phyloP scores from a whole-genome alignment of 2,888 invertebrate genomes.

The Drosophila maculinotata region DNA sequence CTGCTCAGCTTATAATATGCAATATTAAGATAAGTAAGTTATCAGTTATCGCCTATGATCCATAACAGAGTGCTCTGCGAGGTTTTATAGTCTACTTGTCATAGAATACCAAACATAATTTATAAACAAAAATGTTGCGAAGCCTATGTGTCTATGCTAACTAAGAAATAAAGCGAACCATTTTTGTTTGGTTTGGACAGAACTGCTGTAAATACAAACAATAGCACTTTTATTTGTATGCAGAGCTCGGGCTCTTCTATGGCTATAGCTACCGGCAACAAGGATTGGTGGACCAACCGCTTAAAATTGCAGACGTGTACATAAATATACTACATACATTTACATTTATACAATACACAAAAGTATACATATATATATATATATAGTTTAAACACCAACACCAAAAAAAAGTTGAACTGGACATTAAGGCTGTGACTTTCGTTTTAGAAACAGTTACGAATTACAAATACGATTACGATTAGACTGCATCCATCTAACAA shows the following conservation, averaged over 20 bases:
- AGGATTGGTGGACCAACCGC: constrained; percentile 3
- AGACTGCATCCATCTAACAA: constrained; percentile 41
- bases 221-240: constrained; percentile 53
- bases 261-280: constrained; percentile 47
- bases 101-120: too few species aligned
- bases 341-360: constrained; percentile 66
- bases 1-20: too few species aligned
- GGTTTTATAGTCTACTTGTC: too few species aligned
- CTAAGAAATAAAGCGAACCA: not conserved
- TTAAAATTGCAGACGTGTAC: constrained; percentile 47
- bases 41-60: too few species aligned
- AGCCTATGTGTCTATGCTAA: too few species aligned
- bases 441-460: constrained; percentile 54
- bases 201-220: constrained; percentile 48
- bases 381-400: constrained; percentile 53
- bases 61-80: too few species aligned
- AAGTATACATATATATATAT: constrained; percentile 27
- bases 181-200: constrained; percentile 31
- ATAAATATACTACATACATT: constrained; percentile 54
- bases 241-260: constrained; percentile 47
- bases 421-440: constrained; percentile 67
- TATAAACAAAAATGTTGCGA: too few species aligned
- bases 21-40: too few species aligned
- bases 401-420: constrained; percentile 66
- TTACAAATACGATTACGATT: constrained; percentile 34